These are phyloP conservation scores for Rhopalosiphum padi DNA, from an alignment of 1,140 invertebrate genomes.

Conservation along the genomic window DNA sequence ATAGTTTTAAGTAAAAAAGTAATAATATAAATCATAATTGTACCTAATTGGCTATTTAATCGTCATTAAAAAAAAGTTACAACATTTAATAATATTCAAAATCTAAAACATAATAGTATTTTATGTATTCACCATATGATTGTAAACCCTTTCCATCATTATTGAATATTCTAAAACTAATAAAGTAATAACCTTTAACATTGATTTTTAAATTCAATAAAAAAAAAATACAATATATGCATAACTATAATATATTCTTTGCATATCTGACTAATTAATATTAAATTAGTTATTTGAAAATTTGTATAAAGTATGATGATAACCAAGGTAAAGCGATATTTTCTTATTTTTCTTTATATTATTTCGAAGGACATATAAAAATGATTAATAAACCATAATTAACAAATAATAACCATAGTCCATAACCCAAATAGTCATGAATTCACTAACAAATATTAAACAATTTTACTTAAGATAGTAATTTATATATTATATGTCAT, in stretches of 20 bases:
- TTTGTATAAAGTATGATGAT: not conserved
- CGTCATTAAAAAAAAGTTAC: too few relatives aligned
- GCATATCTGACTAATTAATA: not conserved
- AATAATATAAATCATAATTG: too few relatives aligned
- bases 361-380: not conserved
- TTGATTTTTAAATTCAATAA: too few relatives aligned
- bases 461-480: not conserved
- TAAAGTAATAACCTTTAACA: too few relatives aligned
- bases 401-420: not conserved
- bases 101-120: too few relatives aligned
- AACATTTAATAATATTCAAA: too few relatives aligned
- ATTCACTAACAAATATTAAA: not conserved
- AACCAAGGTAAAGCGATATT: not conserved
- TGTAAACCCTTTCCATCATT: too few relatives aligned
- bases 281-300: not conserved
- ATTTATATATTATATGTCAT: not conserved
- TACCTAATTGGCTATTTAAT: too few relatives aligned
- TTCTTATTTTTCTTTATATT: not conserved
- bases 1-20: too few relatives aligned
- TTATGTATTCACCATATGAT: too few relatives aligned
- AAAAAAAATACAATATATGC: not conserved
- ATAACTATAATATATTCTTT: not conserved
- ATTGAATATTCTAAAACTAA: too few relatives aligned
- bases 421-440: not conserved
- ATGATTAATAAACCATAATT: not conserved